Percentiles rank a stretch among this genome's conserved stretches.
Conservation (phyloP, 2,797 vertebrate species). For the Sebastes reedi region DNA sequence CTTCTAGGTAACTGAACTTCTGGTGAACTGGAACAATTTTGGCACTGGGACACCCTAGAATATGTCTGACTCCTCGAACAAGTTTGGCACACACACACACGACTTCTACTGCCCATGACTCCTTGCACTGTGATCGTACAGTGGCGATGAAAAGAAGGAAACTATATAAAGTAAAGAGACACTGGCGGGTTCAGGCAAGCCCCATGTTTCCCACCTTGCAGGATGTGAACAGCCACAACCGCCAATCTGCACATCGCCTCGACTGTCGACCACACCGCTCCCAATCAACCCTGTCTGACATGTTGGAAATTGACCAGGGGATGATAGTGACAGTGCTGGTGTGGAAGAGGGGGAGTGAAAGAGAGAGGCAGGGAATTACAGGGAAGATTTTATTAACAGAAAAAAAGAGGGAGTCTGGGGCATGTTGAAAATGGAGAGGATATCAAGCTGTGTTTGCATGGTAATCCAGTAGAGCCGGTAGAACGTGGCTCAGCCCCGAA, state of each 20-base stretch:
- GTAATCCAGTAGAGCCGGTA: conserved; percentile 42
- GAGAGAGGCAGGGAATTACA: conserved; percentile 3
- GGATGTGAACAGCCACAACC: not conserved
- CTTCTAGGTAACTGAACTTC: conserved; percentile 43
- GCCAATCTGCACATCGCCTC: not conserved
- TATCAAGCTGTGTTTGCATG: conserved; percentile 28
- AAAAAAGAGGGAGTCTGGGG: conserved; percentile 7
- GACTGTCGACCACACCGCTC: not conserved
- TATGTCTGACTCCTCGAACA: conserved; percentile 17
- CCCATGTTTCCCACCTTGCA: not conserved
- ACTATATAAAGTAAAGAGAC: conserved; percentile 16
- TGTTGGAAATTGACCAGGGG: conserved; percentile 20
- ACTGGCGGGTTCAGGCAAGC: not conserved
- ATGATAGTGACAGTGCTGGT: not conserved
- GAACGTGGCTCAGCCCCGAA: conserved; percentile 28
- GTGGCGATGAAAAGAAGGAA: not conserved
- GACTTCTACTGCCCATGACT: conserved; percentile 4
- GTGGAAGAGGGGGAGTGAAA: not conserved
- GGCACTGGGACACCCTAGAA: conserved; percentile 21
- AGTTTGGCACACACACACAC: not conserved
- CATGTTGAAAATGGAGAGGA: conserved; percentile 20
- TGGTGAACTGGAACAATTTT: conserved; percentile 49
- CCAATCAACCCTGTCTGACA: conserved; percentile 13
- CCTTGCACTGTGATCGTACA: not conserved
- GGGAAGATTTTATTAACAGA: conserved; percentile 27